These are phyloP conservation scores for Euproctis similis DNA, from an alignment of 2,888 invertebrate genomes.

Conservation along the genomic window DNA sequence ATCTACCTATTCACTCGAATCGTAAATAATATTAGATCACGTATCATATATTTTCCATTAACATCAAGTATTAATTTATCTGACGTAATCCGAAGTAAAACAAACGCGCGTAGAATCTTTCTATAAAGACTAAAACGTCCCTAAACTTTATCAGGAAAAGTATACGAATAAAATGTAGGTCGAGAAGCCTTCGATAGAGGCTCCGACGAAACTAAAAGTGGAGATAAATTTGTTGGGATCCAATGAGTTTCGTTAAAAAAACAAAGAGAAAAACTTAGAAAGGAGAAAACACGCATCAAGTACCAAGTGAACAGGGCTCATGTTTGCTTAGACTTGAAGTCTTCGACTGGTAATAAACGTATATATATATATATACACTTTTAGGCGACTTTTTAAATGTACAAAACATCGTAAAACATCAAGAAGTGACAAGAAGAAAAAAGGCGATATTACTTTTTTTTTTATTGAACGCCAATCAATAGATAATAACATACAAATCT, in stretches of 20 bases:
- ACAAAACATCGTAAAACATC: constrained; percentile 19
- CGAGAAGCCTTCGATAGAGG: too few species aligned
- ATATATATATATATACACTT: constrained; percentile 9
- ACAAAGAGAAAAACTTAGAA: constrained; percentile 21
- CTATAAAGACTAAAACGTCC: too few species aligned
- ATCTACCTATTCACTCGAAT: too few species aligned
- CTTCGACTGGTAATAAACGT: constrained; percentile 9
- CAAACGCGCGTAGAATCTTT: too few species aligned
- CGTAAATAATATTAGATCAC: too few species aligned
- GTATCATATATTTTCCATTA: too few species aligned
- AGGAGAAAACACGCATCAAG: constrained; percentile 24
- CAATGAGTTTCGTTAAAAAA: constrained; percentile 31
- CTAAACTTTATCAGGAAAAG: too few species aligned
- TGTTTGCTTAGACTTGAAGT: constrained; percentile 13
- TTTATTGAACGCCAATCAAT: constrained; percentile 16
- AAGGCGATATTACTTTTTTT: too few species aligned
- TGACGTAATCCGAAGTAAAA: too few species aligned
- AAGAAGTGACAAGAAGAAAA: constrained; percentile 7
- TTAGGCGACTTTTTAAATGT: constrained; percentile 15
- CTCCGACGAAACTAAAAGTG: constrained; percentile 16
- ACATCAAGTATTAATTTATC: too few species aligned
- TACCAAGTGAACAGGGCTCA: constrained; percentile 8
- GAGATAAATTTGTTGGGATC: constrained; percentile 28
- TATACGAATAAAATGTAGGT: too few species aligned
- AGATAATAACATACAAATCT: too few species aligned